Conservation (phyloP, 2,888 invertebrate species). For the Drosophila mettleri region DNA sequence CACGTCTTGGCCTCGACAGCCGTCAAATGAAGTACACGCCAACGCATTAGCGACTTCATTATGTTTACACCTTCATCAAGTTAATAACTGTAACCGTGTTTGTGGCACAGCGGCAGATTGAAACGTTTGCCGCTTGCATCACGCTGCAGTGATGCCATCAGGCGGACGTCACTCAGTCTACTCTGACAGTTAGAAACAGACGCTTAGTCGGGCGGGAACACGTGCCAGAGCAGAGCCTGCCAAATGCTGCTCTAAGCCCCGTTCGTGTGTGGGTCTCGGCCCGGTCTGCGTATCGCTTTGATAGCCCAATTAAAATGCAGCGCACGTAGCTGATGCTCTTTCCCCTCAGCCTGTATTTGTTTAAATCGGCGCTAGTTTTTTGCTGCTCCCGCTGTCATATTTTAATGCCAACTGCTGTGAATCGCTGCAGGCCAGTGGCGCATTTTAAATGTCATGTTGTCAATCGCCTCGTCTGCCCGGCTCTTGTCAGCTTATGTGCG, state of each 20-base stretch:
- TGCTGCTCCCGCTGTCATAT: conserved; percentile 68
- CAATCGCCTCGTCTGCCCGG: conserved; percentile 58
- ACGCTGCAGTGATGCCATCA: conserved; percentile 18
- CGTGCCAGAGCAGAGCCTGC: conserved; percentile 51
- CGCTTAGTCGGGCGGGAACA: conserved; percentile 40
- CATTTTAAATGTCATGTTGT: conserved; percentile 76
- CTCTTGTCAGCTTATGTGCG: conserved; percentile 62
- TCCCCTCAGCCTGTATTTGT: conserved; percentile 14
- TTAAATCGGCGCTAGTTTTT: conserved; percentile 62
- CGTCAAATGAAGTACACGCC: conserved; percentile 21
- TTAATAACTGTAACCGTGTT: conserved; percentile 56
- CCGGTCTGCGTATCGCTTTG: conserved; percentile 28
- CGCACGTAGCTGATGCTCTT: conserved; percentile 48
- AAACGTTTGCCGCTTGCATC: conserved; percentile 45
- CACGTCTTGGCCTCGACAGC: conserved; percentile 1
- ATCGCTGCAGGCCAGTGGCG: conserved; percentile 51
- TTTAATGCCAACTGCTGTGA: conserved; percentile 60
- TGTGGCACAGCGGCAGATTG: conserved; percentile 46
- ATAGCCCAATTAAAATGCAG: conserved; percentile 54
- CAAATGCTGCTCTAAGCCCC: conserved; percentile 53
- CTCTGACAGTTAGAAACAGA: conserved; percentile 43
- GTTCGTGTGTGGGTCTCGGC: conserved; percentile 29
- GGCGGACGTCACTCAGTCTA: conserved; percentile 8
- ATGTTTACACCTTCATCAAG: conserved; percentile 55
- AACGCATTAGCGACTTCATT: conserved; percentile 55